Conservation (phyloP, 37 sponge, comb jelly and placozoan genomes). For the Diacarnus erythraeanus region DNA sequence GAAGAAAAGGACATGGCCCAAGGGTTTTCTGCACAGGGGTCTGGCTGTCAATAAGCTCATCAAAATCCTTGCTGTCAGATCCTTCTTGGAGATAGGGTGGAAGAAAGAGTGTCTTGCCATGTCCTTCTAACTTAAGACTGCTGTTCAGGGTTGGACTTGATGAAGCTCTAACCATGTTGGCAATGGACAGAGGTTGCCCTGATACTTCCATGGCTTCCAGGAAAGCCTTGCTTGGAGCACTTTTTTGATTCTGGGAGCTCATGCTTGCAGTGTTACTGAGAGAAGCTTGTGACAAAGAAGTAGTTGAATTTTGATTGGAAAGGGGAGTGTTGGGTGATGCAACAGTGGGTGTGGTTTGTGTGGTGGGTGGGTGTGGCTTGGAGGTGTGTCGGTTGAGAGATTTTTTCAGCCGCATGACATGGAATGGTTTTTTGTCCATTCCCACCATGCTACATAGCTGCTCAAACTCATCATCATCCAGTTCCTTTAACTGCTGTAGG, state of each 20-base stretch:
- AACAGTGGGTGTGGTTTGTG: neutral
- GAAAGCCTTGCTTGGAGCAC: constrained; percentile 14
- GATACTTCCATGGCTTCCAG: constrained; percentile 3
- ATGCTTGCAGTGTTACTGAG: neutral
- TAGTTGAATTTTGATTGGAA: neutral
- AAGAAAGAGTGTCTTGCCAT: constrained; percentile 19
- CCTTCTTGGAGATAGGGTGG: constrained; percentile 55
- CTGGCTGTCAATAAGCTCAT: constrained; percentile 47
- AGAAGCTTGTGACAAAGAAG: neutral
- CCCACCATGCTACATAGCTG: constrained; percentile 61
- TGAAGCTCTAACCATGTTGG: neutral
- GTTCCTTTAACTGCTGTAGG: constrained; percentile 62
- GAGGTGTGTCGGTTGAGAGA: constrained; percentile 43
- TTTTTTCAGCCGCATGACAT: constrained; percentile 61
- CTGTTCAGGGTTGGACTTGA: neutral
- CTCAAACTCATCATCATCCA: constrained; percentile 44
- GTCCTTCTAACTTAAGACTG: neutral
- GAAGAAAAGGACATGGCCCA: constrained; percentile 47
- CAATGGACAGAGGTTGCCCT: neutral
- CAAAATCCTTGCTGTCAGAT: constrained; percentile 23
- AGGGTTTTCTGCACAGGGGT: constrained; percentile 55
- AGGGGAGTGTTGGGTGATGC: neutral
- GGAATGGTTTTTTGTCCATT: constrained; percentile 74
- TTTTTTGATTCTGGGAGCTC: neutral
- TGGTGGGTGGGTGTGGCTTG: neutral